Evolutionary conservation across 2,888 invertebrate genomes (phyloP).

Genomic region (Steromphala cineraria): DNA sequence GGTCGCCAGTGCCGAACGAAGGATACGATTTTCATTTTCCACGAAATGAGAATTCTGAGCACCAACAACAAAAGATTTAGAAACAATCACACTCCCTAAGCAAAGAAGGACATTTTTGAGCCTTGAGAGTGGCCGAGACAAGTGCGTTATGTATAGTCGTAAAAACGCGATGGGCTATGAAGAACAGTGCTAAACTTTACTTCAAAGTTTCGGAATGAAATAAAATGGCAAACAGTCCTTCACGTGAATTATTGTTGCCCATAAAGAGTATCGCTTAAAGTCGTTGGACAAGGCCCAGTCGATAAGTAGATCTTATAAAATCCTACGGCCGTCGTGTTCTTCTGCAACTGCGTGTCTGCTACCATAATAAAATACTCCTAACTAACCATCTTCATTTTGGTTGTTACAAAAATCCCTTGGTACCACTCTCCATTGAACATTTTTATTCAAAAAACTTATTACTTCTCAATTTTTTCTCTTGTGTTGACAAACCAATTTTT

Average conservation of each 20-base stretch:
- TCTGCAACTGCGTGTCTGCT: not conserved
- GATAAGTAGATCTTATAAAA: conserved; percentile 13
- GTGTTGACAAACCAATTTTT: too few relatives aligned
- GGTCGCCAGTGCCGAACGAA: not conserved
- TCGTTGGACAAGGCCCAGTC: not conserved
- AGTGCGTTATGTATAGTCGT: not conserved
- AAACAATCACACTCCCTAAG: not conserved
- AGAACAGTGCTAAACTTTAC: conserved; percentile 12
- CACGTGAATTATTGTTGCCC: conserved; percentile 16
- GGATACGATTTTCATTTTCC: conserved; percentile 1
- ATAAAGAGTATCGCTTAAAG: conserved; percentile 15
- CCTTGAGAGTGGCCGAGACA: not conserved
- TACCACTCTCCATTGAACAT: not conserved
- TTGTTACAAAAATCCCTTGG: not conserved
- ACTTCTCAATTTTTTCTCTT: too few relatives aligned
- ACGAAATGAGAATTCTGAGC: not conserved
- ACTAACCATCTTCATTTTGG: not conserved
- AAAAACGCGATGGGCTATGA: conserved; percentile 13
- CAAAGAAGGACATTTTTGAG: not conserved
- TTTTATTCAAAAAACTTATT: too few relatives aligned
- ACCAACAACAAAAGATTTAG: not conserved
- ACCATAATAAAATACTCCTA: not conserved
- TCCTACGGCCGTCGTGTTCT: not conserved
- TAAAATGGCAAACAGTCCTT: conserved; percentile 15
- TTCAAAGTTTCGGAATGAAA: conserved; percentile 15